Percentiles rank a stretch among this genome's conserved stretches.
phyloP scores from a whole-genome alignment of 1,140 invertebrate species.

The Panulirus ornatus region DNA sequence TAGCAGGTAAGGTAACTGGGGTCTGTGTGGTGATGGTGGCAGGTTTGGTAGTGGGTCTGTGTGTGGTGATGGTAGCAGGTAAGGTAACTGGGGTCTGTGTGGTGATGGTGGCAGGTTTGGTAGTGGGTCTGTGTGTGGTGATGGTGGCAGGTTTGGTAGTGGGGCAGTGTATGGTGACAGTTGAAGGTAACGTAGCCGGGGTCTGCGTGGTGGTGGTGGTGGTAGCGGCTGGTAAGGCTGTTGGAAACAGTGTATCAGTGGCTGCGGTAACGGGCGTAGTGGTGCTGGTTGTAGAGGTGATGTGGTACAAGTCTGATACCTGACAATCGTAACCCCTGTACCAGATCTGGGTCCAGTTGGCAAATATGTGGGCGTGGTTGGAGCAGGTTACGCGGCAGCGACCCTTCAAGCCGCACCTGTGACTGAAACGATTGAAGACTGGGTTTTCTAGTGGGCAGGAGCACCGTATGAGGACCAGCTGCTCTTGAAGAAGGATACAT shows the following conservation, averaged over 20 bases:
- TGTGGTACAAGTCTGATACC: neutral
- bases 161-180: neutral
- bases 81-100: too few relatives aligned
- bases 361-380: neutral
- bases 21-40: neutral
- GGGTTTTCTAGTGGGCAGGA: neutral
- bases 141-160: neutral
- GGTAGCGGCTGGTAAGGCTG: neutral
- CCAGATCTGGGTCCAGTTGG: constrained; percentile 17
- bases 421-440: constrained; percentile 37
- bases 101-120: constrained; percentile 2
- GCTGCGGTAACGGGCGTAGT: neutral
- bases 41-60: neutral
- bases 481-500: neutral
- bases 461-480: constrained; percentile 32
- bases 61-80: too few relatives aligned
- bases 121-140: neutral
- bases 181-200: neutral
- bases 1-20: neutral
- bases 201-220: neutral
- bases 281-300: neutral
- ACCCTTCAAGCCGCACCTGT: neutral
- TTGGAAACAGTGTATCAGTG: neutral
- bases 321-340: neutral
- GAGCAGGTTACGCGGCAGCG: constrained; percentile 42